Conservation (phyloP, 1,140 invertebrate species). For the Helicoverpa zea region DNA sequence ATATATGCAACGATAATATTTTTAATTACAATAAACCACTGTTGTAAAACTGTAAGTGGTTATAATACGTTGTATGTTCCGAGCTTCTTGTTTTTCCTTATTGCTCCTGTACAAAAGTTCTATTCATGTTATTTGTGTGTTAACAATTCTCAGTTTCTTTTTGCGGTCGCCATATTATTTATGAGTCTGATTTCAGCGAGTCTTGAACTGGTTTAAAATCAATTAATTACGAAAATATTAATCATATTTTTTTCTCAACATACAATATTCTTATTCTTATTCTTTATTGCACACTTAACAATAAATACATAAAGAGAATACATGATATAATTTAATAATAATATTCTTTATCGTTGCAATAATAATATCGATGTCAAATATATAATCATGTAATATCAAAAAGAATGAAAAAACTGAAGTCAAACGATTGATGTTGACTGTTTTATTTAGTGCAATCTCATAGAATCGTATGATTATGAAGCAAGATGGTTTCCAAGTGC, state of each 20-base stretch:
- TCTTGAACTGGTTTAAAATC: slow-evolving; percentile 16
- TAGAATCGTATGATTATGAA: slow-evolving; percentile 17
- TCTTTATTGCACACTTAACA: no score
- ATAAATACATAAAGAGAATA: no score
- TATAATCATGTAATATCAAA: slow-evolving; percentile 1
- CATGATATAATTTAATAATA: no score
- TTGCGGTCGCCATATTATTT: slow-evolving; percentile 3
- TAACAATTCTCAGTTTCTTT: slow-evolving; percentile 23
- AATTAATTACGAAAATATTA: not conserved
- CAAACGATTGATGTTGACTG: not conserved
- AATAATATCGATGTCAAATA: slow-evolving; percentile 29
- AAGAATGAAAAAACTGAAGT: slow-evolving; percentile 5
- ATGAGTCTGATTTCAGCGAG: slow-evolving; percentile 2
- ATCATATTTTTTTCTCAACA: slow-evolving; percentile 10
- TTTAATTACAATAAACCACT: slow-evolving; percentile 50
- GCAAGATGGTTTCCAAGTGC: slow-evolving; percentile 3
- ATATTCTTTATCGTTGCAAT: slow-evolving; percentile 18
- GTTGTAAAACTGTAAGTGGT: slow-evolving; percentile 44
- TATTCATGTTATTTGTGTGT: slow-evolving; percentile 33
- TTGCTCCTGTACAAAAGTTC: slow-evolving; percentile 20
- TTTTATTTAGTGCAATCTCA: slow-evolving; percentile 36
- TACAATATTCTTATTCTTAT: slow-evolving; percentile 24
- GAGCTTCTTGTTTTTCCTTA: slow-evolving; percentile 21
- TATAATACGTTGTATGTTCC: slow-evolving; percentile 22
- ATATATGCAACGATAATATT: slow-evolving; percentile 49